phyloP scores from a whole-genome alignment of 2,888 invertebrate species.

The Horisme vitalbata region DNA sequence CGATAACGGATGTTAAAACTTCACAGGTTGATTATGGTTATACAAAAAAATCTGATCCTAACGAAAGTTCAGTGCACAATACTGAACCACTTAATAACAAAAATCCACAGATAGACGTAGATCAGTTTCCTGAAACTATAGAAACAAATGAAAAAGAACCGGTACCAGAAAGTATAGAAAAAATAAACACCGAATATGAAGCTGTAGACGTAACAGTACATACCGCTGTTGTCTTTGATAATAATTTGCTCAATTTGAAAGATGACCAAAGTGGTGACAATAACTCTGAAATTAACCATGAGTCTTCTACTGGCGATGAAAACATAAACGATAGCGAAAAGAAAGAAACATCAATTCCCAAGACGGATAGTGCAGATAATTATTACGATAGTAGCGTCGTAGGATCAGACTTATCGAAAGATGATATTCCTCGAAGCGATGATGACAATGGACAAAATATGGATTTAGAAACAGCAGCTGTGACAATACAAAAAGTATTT shows the following conservation, averaged over 20 bases:
- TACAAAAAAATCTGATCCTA: not conserved
- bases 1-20: not conserved
- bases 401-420: slow-evolving; percentile 28
- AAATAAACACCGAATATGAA: not conserved
- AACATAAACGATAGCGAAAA: slow-evolving; percentile 10
- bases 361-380: slow-evolving; percentile 27
- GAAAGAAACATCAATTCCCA: slow-evolving; percentile 10
- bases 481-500: slow-evolving; percentile 84
- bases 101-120: not conserved
- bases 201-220: not conserved
- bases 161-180: not conserved
- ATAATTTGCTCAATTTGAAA: not conserved
- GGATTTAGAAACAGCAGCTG: slow-evolving; percentile 78
- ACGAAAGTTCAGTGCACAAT: not conserved
- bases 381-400: slow-evolving; percentile 29
- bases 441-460: slow-evolving; percentile 46
- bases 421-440: slow-evolving; percentile 17
- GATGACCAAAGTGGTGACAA: not conserved
- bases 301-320: not conserved
- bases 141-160: not conserved
- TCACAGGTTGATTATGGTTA: not conserved
- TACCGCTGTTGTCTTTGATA: not conserved
- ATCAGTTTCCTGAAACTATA: not conserved
- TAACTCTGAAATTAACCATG: not conserved
- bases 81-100: not conserved